Base-by-base conservation (phyloP, 2,797 vertebrate species). In the Macropus fuliginosus region DNA sequence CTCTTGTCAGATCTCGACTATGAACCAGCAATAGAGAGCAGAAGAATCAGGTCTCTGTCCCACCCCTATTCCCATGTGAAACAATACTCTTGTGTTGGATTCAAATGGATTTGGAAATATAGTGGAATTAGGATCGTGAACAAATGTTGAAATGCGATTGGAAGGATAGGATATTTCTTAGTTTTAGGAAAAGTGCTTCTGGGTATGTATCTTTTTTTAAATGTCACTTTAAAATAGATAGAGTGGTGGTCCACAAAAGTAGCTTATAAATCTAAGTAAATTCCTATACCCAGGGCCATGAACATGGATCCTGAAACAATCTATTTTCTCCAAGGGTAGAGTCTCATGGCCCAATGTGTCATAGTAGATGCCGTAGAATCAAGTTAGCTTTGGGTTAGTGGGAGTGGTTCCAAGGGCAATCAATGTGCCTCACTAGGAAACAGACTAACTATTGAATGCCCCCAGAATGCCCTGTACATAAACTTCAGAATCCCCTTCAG, bases 151-250 rank as follows among this genome's bases (percentile, higher is more conserved):
- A 46, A 0, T 93, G 14, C 91, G 94, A 91, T 87, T 31, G 2
- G 0, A 81, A 81, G 74, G 12, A 81, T 46, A 81, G n/a, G 24
- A 81, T 46, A 10, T 46, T 81, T 81, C 74, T 81, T 81, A 81
- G 40, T 46, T 81, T 81, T 81, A 27, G 74, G 66, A 40, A 29
- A 95, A 74, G 10, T 95, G 50, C 92, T 95, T 94, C 56, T 94
- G 74, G 94, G 95, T 29, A 95, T 98, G 40, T 97, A 97, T 97
- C 94, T 96, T 55, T 95, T 98, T 98, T 98, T 97, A 98, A 98
- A 97, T 96, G 97, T 95, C 66, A 87, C 90, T 96, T 95, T 96
- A 98, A 96, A 97, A 90, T 95, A 97, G 93, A 96, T 92, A 95
- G 55, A 31, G 16, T 14, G 95, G 95, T 62, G 56, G 56, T 94